Evolutionary conservation across 2,113 vertebrate species (phyloP), one percentile per base, ranked within the genome.

Genomic region (Varanus salvator): DNA sequence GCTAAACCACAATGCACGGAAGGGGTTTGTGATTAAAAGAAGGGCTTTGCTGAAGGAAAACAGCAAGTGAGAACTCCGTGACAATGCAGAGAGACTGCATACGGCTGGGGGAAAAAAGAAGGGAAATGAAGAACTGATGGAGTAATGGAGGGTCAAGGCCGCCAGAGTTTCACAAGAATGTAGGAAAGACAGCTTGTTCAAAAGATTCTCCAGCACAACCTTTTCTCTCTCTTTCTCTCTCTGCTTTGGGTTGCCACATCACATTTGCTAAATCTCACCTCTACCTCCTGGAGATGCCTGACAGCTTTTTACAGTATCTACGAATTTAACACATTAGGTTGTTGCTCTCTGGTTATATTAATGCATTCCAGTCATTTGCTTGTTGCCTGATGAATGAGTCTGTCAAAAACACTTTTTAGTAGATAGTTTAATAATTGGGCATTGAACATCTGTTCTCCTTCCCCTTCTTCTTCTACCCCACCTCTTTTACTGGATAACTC

Each of bases 321-420:
- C 54, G 57, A 17, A 88, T 88, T 74, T 44, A 85, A 48, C 1
- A 64, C 0, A 25, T 84, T 92, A 82, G 17, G 21, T 50, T 90
- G 54, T 87, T 95, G 66, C 44, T 87, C 92, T 95, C 89, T 91
- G 93, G 57, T 69, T 95, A 96, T 94, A 91, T 94, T 93, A 95
- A 89, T 92, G 76, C 90, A 95, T 96, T 95, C 83, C 80, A 91
- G 88, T 57, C 0, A 84, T 94, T 93, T 92, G 90, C 85, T 88
- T 89, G 69, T 93, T 95, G 95, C 21, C 66, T 92, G 68, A 90
- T 92, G 66, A 94, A 92, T 92, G 80, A 95, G 31, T 64, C n/a
- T 90, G 84, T 91, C 87, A 94, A 88, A 96, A 95, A 0, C 38
- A 82, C 64, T 89, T 96, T 94, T 93, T 80, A 93, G 87, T 17